A percentile compares a stretch with the other conserved stretches of the same genome.
Evolutionary conservation across 1,140 invertebrate species (phyloP).

Genomic region (Drosophila sechellia): DNA sequence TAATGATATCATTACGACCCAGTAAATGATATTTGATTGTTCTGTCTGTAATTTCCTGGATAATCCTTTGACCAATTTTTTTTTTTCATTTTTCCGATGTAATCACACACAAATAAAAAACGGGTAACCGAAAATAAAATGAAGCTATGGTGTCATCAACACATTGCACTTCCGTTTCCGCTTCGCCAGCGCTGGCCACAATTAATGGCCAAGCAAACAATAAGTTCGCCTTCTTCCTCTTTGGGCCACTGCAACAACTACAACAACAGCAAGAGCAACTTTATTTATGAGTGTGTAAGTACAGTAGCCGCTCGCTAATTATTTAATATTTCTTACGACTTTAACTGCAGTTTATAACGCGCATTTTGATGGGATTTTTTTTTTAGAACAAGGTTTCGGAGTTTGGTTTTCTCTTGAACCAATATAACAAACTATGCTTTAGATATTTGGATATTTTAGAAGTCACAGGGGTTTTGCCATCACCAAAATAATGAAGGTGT

Average conservation of each 20-base stretch:
- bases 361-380: no score
- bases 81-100: conserved; percentile 14
- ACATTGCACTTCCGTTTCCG: conserved; percentile 76
- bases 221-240: conserved; percentile 42
- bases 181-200: conserved; percentile 37
- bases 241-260: conserved; percentile 15
- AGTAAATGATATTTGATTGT: conserved; percentile 3
- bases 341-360: neutral
- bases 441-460: no score
- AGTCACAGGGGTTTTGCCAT: no score
- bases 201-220: conserved; percentile 58
- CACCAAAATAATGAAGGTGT: neutral
- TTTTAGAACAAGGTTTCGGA: no score
- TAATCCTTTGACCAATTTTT: neutral
- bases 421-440: no score
- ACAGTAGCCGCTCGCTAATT: conserved; percentile 18
- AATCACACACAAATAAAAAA: conserved; percentile 33
- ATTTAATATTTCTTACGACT: no score
- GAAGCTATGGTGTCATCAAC: conserved; percentile 59
- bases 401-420: no score
- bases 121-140: conserved; percentile 14
- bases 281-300: conserved; percentile 23
- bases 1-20: no score
- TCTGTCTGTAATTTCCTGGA: neutral
- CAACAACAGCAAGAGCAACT: conserved; percentile 21